Percentiles rank a stretch among this genome's conserved stretches.
phyloP scores from a whole-genome alignment of 2,888 invertebrate genomes.

The Microplitis deprimator region DNA sequence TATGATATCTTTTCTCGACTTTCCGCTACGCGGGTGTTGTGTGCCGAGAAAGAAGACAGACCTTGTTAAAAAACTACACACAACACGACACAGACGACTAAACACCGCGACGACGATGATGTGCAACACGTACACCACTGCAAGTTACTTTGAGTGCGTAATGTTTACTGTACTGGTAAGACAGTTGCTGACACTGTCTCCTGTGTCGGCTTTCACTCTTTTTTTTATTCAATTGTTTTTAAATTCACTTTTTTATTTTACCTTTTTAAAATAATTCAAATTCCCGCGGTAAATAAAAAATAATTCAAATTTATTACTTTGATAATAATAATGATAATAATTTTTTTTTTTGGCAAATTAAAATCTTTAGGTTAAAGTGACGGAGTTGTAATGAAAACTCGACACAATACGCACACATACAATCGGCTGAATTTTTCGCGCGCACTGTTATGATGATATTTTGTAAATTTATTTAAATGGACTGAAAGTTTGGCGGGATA shows the following conservation, averaged over 20 bases:
- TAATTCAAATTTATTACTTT: slow-evolving; percentile 26
- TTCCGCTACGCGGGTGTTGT: slow-evolving; percentile 43
- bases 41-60: slow-evolving; percentile 4
- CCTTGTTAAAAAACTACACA: slow-evolving; percentile 44
- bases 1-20: slow-evolving; percentile 28
- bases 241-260: not conserved
- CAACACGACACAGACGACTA: slow-evolving; percentile 23
- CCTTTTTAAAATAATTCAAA: too few relatives aligned
- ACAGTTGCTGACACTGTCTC: not conserved
- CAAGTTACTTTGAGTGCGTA: slow-evolving; percentile 57
- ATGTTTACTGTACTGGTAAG: slow-evolving; percentile 61
- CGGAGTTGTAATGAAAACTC: not conserved
- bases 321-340: too few relatives aligned
- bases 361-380: slow-evolving; percentile 14
- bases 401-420: slow-evolving; percentile 12
- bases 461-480: not conserved
- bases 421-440: slow-evolving; percentile 28
- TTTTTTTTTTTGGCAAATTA: not conserved
- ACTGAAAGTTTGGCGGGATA: too few relatives aligned
- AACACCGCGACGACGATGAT: not conserved
- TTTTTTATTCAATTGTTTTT: slow-evolving; percentile 38
- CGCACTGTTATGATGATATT: slow-evolving; percentile 25
- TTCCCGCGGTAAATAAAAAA: not conserved
- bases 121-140: slow-evolving; percentile 35
- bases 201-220: slow-evolving; percentile 43